A percentile compares a stretch with the other conserved stretches of the same genome.
These are phyloP conservation scores for Paracentrotus lividus DNA, from an alignment of 53 echinoderm and acorn worm species.

Conservation along the genomic window DNA sequence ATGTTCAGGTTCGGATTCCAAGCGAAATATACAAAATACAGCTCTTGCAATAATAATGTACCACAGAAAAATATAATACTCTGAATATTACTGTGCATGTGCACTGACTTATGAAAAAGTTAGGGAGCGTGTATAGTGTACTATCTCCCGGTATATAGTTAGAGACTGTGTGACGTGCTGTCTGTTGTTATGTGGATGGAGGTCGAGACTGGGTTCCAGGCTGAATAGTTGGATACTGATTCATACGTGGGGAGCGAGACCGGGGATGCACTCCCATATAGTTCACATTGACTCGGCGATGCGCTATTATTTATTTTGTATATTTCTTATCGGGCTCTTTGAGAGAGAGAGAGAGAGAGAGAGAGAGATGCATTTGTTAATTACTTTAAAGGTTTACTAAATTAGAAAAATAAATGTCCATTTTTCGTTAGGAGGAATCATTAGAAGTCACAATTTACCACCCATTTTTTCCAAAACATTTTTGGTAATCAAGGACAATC, in stretches of 20 bases:
- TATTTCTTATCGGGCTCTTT: too few relatives aligned
- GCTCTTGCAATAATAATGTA: neutral
- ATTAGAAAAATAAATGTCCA: too few relatives aligned
- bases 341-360: too few relatives aligned
- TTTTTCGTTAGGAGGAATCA: too few relatives aligned
- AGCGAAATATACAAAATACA: neutral
- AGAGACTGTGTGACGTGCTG: neutral
- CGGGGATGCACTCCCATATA: constrained; percentile 23
- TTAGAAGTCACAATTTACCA: too few relatives aligned
- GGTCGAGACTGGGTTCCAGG: neutral
- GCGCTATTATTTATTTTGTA: too few relatives aligned
- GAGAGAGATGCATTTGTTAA: too few relatives aligned
- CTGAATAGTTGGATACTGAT: constrained; percentile 38
- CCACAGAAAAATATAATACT: neutral
- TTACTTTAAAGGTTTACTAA: too few relatives aligned
- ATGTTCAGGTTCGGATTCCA: neutral
- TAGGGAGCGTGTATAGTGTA: neutral
- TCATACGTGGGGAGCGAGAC: constrained; percentile 12
- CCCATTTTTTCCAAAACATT: too few relatives aligned
- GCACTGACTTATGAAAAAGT: neutral
- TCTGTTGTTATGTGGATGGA: constrained; percentile 19
- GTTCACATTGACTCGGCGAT: too few relatives aligned
- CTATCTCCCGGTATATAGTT: neutral
- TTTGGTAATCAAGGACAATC: too few relatives aligned
- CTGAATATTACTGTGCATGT: neutral